Evolutionary conservation across 2,888 invertebrate species (phyloP).

Genomic region (Meloe dianella): DNA sequence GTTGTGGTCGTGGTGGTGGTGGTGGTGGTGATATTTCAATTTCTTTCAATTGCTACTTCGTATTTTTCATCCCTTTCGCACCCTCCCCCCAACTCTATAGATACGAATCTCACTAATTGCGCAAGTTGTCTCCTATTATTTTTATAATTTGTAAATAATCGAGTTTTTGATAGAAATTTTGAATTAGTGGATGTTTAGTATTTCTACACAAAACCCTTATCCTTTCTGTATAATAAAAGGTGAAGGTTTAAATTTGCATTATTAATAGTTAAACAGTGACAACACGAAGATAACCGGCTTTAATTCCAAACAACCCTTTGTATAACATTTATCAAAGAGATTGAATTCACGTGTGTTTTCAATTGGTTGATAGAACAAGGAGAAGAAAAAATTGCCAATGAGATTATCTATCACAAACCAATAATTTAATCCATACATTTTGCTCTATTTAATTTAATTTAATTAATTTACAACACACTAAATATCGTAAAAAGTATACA

Average conservation of each 20-base stretch:
- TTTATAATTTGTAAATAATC: background rate
- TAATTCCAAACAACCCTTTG: constrained; percentile 20
- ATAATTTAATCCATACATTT: no score
- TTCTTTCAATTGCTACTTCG: background rate
- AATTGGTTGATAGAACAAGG: no score
- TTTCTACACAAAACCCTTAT: background rate
- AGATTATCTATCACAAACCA: no score
- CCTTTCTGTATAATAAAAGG: background rate
- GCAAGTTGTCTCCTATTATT: no score
- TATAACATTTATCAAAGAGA: constrained; percentile 18
- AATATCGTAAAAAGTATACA: background rate
- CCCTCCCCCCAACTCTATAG: no score
- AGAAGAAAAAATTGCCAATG: no score
- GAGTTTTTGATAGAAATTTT: background rate
- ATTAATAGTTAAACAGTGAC: constrained; percentile 21
- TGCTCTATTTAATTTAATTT: background rate
- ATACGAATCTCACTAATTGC: background rate
- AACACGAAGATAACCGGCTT: constrained; percentile 16
- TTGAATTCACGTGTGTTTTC: background rate
- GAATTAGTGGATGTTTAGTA: background rate
- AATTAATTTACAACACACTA: background rate
- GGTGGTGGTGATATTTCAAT: constrained; percentile 2
- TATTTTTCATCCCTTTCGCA: background rate
- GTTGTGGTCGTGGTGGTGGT: no score
- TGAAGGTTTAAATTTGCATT: constrained; percentile 21